Evolutionary conservation across 2,797 vertebrate species (phyloP).

Genomic region (Sebastes iracundus): DNA sequence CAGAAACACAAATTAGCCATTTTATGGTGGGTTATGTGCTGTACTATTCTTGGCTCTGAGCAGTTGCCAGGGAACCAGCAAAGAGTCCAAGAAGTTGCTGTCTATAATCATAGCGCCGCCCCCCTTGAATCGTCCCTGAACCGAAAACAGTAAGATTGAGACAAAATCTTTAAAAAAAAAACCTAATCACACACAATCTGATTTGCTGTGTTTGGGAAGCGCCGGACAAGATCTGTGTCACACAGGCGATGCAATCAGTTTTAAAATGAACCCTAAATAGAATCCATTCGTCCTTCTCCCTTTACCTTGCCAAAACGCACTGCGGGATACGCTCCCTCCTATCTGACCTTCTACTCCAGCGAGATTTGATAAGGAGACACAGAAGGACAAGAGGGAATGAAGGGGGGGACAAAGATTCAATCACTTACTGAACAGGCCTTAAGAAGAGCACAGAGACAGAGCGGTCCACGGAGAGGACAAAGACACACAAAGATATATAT

Average conservation of each 20-base stretch:
- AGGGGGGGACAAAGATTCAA: conserved; percentile 42
- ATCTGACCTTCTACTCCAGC: conserved; percentile 61
- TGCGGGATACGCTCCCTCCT: conserved; percentile 28
- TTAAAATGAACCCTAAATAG: conserved; percentile 46
- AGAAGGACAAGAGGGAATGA: conserved; percentile 50
- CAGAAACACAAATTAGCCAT: neutral
- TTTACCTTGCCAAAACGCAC: conserved; percentile 34
- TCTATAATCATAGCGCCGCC: neutral
- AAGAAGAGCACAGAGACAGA: conserved; percentile 8
- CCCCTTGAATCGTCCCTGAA: conserved; percentile 2
- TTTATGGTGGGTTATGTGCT: neutral
- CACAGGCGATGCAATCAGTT: conserved; percentile 39
- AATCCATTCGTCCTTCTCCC: conserved; percentile 57
- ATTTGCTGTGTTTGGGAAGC: conserved; percentile 45
- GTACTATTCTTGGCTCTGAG: neutral
- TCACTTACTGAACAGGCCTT: conserved; percentile 29
- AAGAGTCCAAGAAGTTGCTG: neutral
- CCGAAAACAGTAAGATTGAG: neutral
- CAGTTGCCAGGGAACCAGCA: conserved; percentile 4
- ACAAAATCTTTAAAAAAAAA: neutral
- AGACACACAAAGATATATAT: neutral
- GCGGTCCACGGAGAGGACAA: conserved; percentile 13
- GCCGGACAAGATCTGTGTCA: conserved; percentile 36
- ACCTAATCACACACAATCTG: conserved; percentile 30
- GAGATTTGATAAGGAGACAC: conserved; percentile 65